These are phyloP conservation scores for Cactoblastis cactorum DNA, from an alignment of 2,888 invertebrate genomes.

Conservation along the genomic window DNA sequence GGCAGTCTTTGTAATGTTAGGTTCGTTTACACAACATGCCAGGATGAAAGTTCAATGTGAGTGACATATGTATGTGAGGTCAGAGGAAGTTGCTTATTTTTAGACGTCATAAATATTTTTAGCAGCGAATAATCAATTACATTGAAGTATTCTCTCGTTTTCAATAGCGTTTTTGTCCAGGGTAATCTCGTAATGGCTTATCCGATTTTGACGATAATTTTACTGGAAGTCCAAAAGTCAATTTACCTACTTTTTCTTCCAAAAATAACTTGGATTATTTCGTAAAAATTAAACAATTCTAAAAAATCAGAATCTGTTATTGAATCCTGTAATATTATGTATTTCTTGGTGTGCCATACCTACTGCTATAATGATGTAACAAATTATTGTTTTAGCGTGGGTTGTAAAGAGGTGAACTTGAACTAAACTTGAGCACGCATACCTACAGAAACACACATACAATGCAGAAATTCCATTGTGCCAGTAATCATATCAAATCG, in stretches of 20 bases:
- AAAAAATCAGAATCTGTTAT: too few species aligned
- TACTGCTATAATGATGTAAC: background rate
- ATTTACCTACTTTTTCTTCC: too few species aligned
- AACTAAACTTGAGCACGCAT: slow-evolving; percentile 3
- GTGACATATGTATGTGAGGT: background rate
- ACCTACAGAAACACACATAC: background rate
- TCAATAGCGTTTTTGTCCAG: too few species aligned
- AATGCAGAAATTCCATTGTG: background rate
- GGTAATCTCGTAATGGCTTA: too few species aligned
- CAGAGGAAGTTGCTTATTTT: background rate
- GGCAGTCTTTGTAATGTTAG: background rate
- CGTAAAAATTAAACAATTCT: too few species aligned
- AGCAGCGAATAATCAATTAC: background rate
- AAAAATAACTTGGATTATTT: too few species aligned
- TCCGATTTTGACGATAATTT: too few species aligned
- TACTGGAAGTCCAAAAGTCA: too few species aligned
- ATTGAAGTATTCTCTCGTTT: too few species aligned
- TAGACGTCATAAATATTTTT: background rate
- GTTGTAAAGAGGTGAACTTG: slow-evolving; percentile 6
- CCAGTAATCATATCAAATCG: background rate
- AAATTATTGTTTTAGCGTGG: background rate
- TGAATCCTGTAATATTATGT: background rate
- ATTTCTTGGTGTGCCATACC: background rate
- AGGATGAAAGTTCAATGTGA: slow-evolving; percentile 4
- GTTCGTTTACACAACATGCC: background rate